Conservation (phyloP, 2,113 vertebrate species). For the Cyanoderma ruficeps region DNA sequence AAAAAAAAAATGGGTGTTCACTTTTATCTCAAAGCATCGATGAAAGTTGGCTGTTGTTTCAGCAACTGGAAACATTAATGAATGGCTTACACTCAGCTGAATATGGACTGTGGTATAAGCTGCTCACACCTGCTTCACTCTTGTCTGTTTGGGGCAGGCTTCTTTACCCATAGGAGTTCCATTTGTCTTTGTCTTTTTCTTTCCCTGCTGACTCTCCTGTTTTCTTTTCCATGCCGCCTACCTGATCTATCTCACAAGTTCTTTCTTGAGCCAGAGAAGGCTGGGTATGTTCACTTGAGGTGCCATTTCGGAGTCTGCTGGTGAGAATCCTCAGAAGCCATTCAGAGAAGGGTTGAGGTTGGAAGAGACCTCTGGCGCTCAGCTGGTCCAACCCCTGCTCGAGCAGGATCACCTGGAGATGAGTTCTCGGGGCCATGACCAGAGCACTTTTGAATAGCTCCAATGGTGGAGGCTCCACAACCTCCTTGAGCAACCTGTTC, state of each 20-base stretch:
- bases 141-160: not conserved
- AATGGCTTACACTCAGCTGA: not conserved
- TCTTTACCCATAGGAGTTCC: not conserved
- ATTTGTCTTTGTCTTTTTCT: not conserved
- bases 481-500: not conserved
- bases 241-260: not conserved
- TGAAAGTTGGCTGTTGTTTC: slow-evolving; percentile 41
- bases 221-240: not conserved
- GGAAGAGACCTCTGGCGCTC: not conserved
- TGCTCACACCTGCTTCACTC: slow-evolving; percentile 15
- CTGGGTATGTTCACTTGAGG: not conserved
- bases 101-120: not conserved
- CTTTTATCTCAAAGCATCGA: not conserved
- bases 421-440: not conserved
- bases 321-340: not conserved
- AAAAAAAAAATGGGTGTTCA: not conserved
- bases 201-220: not conserved
- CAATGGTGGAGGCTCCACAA: not conserved
- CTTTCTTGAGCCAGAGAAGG: not conserved
- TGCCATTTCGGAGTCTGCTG: not conserved
- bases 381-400: not conserved
- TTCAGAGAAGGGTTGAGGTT: not conserved
- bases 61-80: slow-evolving; percentile 35
- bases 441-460: not conserved
- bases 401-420: not conserved